Percentiles rank a stretch among this genome's conserved stretches.
These are phyloP conservation scores for Leptatherina wallacei DNA, from an alignment of 2,797 vertebrate species.

Conservation along the genomic window DNA sequence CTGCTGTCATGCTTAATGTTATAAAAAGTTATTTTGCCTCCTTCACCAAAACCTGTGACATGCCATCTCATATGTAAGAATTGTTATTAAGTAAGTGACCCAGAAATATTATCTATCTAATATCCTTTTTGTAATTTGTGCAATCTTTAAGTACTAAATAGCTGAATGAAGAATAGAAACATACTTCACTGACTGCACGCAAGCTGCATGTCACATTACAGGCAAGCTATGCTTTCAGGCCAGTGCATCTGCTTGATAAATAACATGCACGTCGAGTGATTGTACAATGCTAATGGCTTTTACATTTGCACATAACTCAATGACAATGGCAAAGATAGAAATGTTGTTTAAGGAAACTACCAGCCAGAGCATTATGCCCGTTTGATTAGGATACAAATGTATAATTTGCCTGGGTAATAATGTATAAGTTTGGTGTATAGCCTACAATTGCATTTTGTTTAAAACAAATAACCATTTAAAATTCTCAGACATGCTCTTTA, in stretches of 20 bases:
- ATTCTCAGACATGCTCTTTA: background rate
- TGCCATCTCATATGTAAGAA: slow-evolving; percentile 14
- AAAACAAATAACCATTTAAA: background rate
- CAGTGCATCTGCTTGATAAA: slow-evolving; percentile 44
- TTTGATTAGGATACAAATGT: slow-evolving; percentile 10
- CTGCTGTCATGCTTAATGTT: background rate
- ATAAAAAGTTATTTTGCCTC: background rate
- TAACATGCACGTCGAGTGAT: slow-evolving; percentile 23
- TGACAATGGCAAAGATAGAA: slow-evolving; percentile 17
- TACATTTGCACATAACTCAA: slow-evolving; percentile 7
- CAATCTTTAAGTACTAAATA: slow-evolving; percentile 40
- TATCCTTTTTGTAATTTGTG: slow-evolving; percentile 4
- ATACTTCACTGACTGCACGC: slow-evolving; percentile 50
- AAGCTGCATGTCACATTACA: slow-evolving; percentile 20
- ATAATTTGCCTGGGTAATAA: background rate
- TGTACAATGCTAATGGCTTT: slow-evolving; percentile 9
- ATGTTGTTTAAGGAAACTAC: slow-evolving; percentile 8
- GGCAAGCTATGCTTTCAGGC: slow-evolving; percentile 33
- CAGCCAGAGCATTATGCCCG: background rate
- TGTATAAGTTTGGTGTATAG: background rate
- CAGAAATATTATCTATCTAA: slow-evolving; percentile 1
- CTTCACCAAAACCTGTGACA: slow-evolving; percentile 6
- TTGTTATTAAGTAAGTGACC: background rate
- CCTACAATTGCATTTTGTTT: background rate
- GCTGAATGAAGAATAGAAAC: slow-evolving; percentile 52